Evolutionary conservation across 1,140 invertebrate species (phyloP).

Genomic region (Orchesella cincta): DNA sequence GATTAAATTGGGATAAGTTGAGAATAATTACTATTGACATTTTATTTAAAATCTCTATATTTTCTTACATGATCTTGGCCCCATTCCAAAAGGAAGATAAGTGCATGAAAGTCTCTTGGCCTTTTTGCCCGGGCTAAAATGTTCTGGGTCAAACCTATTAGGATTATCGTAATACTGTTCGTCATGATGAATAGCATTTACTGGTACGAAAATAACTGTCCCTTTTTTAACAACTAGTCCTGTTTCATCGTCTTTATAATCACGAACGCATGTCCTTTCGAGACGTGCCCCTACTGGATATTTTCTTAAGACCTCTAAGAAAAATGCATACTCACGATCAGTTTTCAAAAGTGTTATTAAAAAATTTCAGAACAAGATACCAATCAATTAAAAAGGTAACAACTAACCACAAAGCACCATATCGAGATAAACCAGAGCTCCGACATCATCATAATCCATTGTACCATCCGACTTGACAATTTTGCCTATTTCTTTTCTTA

Average conservation of each 20-base stretch:
- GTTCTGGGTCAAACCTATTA: slow-evolving; percentile 70
- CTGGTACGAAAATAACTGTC: slow-evolving; percentile 61
- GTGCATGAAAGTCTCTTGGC: slow-evolving; percentile 55
- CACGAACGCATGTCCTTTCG: neutral
- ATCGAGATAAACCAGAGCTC: slow-evolving; percentile 60
- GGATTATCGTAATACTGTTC: slow-evolving; percentile 69
- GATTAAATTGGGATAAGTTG: neutral
- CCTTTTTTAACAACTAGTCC: slow-evolving; percentile 57
- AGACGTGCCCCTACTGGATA: slow-evolving; percentile 25
- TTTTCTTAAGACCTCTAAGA: slow-evolving; percentile 36
- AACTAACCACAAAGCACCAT: slow-evolving; percentile 55
- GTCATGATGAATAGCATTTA: slow-evolving; percentile 66
- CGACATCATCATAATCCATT: slow-evolving; percentile 32
- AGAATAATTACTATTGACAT: neutral
- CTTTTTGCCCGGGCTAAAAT: slow-evolving; percentile 64
- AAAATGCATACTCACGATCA: slow-evolving; percentile 49
- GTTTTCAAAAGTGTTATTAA: neutral
- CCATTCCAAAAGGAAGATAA: slow-evolving; percentile 70
- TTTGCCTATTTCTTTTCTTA: neutral
- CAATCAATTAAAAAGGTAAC: neutral
- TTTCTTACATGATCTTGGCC: slow-evolving; percentile 57
- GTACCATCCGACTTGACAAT: slow-evolving; percentile 6
- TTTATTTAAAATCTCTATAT: neutral
- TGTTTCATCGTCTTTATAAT: neutral
- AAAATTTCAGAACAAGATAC: neutral